phyloP scores from a whole-genome alignment of 2,888 invertebrate genomes.

The Netelia virgata region DNA sequence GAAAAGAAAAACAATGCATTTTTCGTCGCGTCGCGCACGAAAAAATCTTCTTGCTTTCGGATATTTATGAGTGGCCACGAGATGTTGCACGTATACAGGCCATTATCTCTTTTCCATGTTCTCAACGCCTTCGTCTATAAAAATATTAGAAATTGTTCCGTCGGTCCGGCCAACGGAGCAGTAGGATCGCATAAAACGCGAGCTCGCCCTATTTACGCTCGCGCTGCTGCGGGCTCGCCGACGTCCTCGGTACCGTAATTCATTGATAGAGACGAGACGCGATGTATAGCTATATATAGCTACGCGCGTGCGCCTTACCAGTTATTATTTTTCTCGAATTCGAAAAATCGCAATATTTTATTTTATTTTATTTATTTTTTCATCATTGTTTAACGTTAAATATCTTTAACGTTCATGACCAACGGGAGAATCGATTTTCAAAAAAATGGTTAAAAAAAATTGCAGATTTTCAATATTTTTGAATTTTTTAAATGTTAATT shows the following conservation, averaged over 20 bases:
- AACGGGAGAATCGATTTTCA: too few species aligned
- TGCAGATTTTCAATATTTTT: too few species aligned
- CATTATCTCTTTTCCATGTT: conserved; percentile 30
- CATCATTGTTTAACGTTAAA: too few species aligned
- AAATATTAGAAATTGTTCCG: conserved; percentile 51
- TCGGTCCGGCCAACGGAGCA: conserved; percentile 16
- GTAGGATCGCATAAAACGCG: conserved; percentile 34
- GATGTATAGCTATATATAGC: neutral
- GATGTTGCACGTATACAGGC: conserved; percentile 7
- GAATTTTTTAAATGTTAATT: too few species aligned
- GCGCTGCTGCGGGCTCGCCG: conserved; percentile 40
- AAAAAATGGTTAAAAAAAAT: too few species aligned
- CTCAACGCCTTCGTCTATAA: conserved; percentile 25
- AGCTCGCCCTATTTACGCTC: conserved; percentile 48
- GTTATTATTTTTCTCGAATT: too few species aligned
- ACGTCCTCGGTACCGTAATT: conserved; percentile 40
- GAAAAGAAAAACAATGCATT: neutral
- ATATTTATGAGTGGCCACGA: conserved; percentile 42
- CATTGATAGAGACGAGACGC: conserved; percentile 21
- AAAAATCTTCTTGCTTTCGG: conserved; percentile 47
- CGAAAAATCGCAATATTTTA: too few species aligned
- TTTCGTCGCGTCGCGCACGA: conserved; percentile 10
- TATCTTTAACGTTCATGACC: too few species aligned
- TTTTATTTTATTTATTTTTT: too few species aligned
- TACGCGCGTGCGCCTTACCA: too few species aligned